Conservation (phyloP, 2,113 vertebrate genomes). For the Dunckerocampus dactyliophorus region DNA sequence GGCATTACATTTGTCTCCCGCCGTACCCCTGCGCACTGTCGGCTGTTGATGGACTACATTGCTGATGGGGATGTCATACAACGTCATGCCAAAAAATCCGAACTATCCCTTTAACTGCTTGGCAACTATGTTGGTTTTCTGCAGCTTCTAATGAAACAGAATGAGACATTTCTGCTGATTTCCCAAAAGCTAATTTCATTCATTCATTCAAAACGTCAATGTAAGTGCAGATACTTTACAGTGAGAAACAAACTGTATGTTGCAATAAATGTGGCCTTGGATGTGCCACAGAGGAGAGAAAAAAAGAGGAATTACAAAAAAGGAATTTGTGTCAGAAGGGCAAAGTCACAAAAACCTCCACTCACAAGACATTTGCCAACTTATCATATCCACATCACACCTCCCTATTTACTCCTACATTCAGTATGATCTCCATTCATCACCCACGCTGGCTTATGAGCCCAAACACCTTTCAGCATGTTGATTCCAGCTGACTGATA, state of each 20-base stretch:
- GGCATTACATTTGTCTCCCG: no score
- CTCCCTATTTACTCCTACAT: slow-evolving; percentile 41
- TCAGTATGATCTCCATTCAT: slow-evolving; percentile 39
- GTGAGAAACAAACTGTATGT: slow-evolving; percentile 8
- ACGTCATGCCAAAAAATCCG: no score
- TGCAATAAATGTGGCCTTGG: slow-evolving; percentile 17
- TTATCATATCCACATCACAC: slow-evolving; percentile 15
- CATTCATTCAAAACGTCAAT: not conserved
- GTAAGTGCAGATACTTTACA: slow-evolving; percentile 41
- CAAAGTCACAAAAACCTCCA: slow-evolving; percentile 14
- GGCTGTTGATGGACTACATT: no score
- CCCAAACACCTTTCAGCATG: slow-evolving; percentile 13
- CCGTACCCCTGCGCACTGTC: no score
- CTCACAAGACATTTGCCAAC: slow-evolving; percentile 17
- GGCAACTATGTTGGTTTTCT: not conserved
- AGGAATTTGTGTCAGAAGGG: slow-evolving; percentile 4
- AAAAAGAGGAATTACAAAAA: slow-evolving; percentile 15
- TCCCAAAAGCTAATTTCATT: not conserved
- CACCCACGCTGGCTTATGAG: slow-evolving; percentile 12
- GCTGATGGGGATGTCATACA: no score
- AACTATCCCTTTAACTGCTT: not conserved
- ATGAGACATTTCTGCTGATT: not conserved
- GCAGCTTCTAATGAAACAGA: not conserved
- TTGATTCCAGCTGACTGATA: slow-evolving; percentile 39
- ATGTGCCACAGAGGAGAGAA: slow-evolving; percentile 21